phyloP scores from a whole-genome alignment of 2,888 invertebrate species.

The Agelastica alni region DNA sequence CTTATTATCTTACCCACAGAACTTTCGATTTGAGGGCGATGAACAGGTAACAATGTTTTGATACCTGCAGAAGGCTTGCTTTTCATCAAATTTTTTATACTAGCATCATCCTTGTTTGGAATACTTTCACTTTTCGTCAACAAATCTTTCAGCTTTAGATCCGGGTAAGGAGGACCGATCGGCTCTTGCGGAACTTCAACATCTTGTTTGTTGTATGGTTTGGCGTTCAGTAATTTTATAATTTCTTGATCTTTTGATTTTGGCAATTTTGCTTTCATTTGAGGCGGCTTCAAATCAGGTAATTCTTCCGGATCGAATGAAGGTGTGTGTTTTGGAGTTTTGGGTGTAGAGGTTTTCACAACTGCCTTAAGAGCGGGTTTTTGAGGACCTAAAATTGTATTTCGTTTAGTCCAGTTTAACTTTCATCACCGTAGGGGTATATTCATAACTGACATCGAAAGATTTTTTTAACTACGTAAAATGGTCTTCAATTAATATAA shows the following conservation, averaged over 20 bases:
- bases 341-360: conserved; percentile 28
- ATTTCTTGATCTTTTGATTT: conserved; percentile 51
- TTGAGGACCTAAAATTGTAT: conserved; percentile 26
- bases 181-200: conserved; percentile 39
- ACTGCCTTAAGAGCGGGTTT: conserved; percentile 32
- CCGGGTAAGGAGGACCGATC: conserved; percentile 49
- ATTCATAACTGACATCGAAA: too few species aligned
- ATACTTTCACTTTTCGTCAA: conserved; percentile 50
- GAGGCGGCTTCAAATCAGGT: conserved; percentile 35
- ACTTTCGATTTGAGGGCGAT: conserved; percentile 21
- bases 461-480: too few species aligned
- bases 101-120: conserved; percentile 49
- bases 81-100: conserved; percentile 48
- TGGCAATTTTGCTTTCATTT: conserved; percentile 34
- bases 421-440: too few species aligned
- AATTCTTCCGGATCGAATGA: conserved; percentile 27
- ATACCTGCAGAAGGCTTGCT: conserved; percentile 57
- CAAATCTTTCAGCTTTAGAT: conserved; percentile 53
- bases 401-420: too few species aligned
- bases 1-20: conserved; percentile 6
- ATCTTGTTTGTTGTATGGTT: conserved; percentile 40
- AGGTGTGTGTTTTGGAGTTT: conserved; percentile 27
- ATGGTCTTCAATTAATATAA: too few species aligned
- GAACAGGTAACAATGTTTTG: conserved; percentile 59
- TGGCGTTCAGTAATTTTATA: conserved; percentile 50